Evolutionary conservation across 2,797 vertebrate genomes (phyloP), one percentile per base, ranked within the genome.

Genomic region (Eulemur rubriventer): DNA sequence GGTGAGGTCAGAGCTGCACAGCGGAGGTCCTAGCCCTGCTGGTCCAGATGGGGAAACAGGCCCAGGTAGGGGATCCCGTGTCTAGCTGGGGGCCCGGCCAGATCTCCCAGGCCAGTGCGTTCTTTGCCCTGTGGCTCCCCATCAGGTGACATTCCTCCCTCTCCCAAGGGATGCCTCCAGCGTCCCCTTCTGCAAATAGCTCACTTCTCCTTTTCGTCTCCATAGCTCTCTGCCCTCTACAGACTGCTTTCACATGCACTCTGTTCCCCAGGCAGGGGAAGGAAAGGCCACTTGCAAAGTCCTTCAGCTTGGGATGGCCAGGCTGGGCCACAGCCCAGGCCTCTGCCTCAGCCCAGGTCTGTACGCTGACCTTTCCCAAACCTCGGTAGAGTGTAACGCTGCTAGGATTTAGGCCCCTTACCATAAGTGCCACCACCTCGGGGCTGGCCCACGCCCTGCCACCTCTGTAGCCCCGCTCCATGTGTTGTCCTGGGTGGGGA

Each of bases 151-250:
- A 69, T 95, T 91, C 96, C 72, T 95, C 41, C 43, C 50, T 76
- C 46, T 94, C 95, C 73, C 89, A 8, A 67, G 92, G 73, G 95
- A 86, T 38, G 8, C 38, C 67, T 90, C 88, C 41, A 59, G n/a
- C 67, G 61, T 92, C 57, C 3, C 1, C 67, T 84, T 73, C 96
- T 59, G 28, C 88, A 96, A 94, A 95, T 94, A 97, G 78, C 80
- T 87, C 80, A 4, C 55, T 52, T 91, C 84, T 80, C 61, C 72
- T 76, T 76, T 83, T 72, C 5, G 0, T 55, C 24, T 57, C 87
- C 20, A 0, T 22, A 52, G 76, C 46, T 83, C 84, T 93, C 80
- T 92, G 88, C 85, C 73, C 81, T 97, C 76, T 75, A 30, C 59
- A 76, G 69, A 65, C 38, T 22, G 55, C 65, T 78, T 75, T 82